Percentiles rank a stretch among this genome's conserved stretches.
Evolutionary conservation across 2,113 vertebrate species (phyloP).

Genomic region (Apistogramma diplotaenia): DNA sequence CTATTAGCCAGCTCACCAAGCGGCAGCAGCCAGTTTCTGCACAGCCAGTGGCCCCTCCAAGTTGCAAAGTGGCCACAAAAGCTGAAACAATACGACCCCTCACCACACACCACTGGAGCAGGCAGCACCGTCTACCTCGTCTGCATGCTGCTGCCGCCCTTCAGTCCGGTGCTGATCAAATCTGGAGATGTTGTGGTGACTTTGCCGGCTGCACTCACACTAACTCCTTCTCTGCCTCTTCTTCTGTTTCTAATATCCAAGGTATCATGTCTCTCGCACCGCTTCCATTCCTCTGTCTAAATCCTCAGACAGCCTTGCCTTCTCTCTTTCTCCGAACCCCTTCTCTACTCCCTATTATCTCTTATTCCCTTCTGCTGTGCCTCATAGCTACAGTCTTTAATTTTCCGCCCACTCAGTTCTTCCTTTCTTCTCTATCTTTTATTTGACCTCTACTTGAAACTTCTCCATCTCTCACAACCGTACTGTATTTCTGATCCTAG

Average conservation of each 20-base stretch:
- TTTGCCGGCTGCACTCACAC: conserved; percentile 5
- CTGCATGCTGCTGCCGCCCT: conserved; percentile 10
- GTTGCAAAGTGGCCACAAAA: conserved; percentile 42
- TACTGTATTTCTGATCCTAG: not conserved
- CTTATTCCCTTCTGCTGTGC: not conserved
- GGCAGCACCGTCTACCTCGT: conserved; percentile 28
- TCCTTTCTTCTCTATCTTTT: not conserved
- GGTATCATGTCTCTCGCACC: conserved; percentile 7
- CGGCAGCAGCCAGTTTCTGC: conserved; percentile 41
- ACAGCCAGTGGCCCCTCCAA: conserved; percentile 22
- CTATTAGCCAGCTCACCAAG: conserved; percentile 43
- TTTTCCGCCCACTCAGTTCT: not conserved
- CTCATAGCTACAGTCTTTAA: not conserved
- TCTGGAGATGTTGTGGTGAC: not conserved
- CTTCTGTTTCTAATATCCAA: conserved; percentile 3
- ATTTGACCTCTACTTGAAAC: not conserved
- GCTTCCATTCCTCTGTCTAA: not conserved
- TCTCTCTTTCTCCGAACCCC: not conserved
- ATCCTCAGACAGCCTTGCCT: conserved; percentile 1
- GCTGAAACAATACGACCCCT: conserved; percentile 61
- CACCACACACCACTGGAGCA: conserved; percentile 46
- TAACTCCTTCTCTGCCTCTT: not conserved
- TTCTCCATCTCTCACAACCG: not conserved
- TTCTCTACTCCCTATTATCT: conserved; percentile 8
- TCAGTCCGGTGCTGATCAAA: not conserved